Percentiles rank a stretch among this genome's conserved stretches.
phyloP scores from a whole-genome alignment of 2,888 invertebrate species.

The Caenorhabditis uteleia region DNA sequence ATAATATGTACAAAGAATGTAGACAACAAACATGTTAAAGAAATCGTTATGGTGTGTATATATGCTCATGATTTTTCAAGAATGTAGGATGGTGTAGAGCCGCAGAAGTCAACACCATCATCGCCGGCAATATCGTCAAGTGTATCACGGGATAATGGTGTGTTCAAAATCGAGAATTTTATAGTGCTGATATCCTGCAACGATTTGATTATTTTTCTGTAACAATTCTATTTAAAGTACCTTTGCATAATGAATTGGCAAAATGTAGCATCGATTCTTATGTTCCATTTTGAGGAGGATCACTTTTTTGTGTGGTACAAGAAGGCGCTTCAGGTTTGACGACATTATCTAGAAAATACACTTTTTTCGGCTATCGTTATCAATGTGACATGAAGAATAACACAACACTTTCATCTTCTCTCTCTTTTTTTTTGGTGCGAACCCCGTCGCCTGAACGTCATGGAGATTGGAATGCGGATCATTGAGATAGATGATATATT shows the following conservation, averaged over 20 bases:
- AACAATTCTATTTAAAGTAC: not conserved
- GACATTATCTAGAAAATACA: conserved; percentile 17
- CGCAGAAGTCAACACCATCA: conserved; percentile 27
- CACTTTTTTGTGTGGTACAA: conserved; percentile 31
- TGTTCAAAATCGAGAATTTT: conserved; percentile 14
- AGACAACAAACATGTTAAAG: not conserved
- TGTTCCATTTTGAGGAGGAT: conserved; percentile 32
- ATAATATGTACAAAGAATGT: not conserved
- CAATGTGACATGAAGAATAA: too few species aligned
- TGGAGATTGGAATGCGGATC: conserved; percentile 8
- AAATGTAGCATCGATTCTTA: conserved; percentile 38
- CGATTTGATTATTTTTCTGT: not conserved
- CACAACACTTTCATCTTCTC: too few species aligned
- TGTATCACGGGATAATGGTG: conserved; percentile 3
- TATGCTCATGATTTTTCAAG: conserved; percentile 25
- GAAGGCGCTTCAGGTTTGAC: conserved; percentile 10
- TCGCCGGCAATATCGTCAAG: conserved; percentile 11
- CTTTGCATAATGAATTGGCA: conserved; percentile 11
- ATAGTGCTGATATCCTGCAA: conserved; percentile 11
- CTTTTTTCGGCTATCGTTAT: too few species aligned
- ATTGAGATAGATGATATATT: not conserved
- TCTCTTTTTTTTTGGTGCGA: too few species aligned
- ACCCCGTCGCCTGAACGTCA: too few species aligned
- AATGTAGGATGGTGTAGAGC: conserved; percentile 11
- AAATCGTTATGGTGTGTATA: not conserved